Evolutionary conservation across 2,888 invertebrate species (phyloP).

Genomic region (Thysanoteuthis rhombus): DNA sequence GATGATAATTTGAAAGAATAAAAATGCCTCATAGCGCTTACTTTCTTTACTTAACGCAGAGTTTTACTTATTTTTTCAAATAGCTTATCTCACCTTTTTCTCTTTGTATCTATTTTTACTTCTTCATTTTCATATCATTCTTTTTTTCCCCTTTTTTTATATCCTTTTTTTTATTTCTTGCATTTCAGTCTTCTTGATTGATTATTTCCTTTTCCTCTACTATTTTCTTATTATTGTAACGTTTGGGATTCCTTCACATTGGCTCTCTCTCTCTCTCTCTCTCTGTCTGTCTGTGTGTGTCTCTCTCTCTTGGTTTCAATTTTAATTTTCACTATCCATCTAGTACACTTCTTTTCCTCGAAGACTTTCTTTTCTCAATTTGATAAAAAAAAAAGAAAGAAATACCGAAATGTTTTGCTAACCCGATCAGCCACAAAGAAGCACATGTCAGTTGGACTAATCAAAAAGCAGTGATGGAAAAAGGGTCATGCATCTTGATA

Average conservation of each 20-base stretch:
- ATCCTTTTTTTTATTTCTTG: too few relatives aligned
- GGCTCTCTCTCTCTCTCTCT: not conserved
- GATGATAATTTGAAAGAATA: too few relatives aligned
- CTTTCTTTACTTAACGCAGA: not conserved
- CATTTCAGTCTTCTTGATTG: not conserved
- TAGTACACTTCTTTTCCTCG: not conserved
- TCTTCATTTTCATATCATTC: not conserved
- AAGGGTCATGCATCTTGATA: not conserved
- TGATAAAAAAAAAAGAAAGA: too few relatives aligned
- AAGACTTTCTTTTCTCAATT: not conserved
- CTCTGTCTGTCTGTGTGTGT: too few relatives aligned
- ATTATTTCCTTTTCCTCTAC: not conserved
- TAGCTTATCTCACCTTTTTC: not conserved
- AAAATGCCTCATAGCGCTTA: too few relatives aligned
- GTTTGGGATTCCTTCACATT: not conserved
- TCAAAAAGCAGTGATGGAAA: not conserved
- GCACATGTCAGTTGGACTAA: not conserved
- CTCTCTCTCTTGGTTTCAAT: too few relatives aligned
- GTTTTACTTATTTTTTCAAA: not conserved
- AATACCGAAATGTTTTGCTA: not conserved
- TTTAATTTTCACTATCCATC: too few relatives aligned
- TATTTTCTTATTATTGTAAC: not conserved
- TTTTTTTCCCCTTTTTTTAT: not conserved
- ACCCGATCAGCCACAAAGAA: not conserved
- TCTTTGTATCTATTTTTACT: not conserved